Evolutionary conservation across 2,113 vertebrate species (phyloP), one percentile per base, ranked within the genome.

Genomic region (Paraplagusia blochii): DNA sequence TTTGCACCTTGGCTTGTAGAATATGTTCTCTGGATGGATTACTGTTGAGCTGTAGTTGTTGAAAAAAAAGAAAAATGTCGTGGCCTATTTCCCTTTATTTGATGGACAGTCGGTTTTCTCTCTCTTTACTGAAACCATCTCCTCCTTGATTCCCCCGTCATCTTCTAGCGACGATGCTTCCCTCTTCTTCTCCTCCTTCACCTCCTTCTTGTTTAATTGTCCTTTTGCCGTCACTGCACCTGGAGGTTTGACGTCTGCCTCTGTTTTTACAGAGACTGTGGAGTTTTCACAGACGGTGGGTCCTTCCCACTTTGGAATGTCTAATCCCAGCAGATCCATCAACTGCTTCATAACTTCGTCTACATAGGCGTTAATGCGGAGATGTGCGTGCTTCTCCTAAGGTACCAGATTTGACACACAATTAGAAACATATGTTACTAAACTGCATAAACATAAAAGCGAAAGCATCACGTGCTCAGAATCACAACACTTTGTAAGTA

Each of bases 361-460:
- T 0, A 98, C 95, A 0, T 97, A 95, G 65, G 91, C 90, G 0
- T 94, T 85, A 84, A 98, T 95, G 44, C 91, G 88, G 48, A 98
- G 85, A 83, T 94, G 88, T 0, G 94, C 94, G 0, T 98, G 93
- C 42, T 93, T 94, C 86, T 99, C 96, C 97, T 99, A 77, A 8
- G 0, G 22, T 12, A 72, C 0, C 35, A 36, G 71, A 58, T 56
- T 53, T n/a, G 0, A 44, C 9, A 54, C 15, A 29, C 6, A 29
- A 29, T 29, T 29, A 29, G 3, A 29, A 29, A 29, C 22, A 29
- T 29, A 6, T 29, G 6, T 29, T 29, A 29, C 22, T 29, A 29
- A 29, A 29, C 3, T 29, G 22, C 6, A 29, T 29, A 29, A 29
- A 29, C 2, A 29, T 29, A 29, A 29, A 29, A 29, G 2, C 2